Base-by-base conservation (phyloP, 2,888 invertebrate species). In the Cybosia mesomella region DNA sequence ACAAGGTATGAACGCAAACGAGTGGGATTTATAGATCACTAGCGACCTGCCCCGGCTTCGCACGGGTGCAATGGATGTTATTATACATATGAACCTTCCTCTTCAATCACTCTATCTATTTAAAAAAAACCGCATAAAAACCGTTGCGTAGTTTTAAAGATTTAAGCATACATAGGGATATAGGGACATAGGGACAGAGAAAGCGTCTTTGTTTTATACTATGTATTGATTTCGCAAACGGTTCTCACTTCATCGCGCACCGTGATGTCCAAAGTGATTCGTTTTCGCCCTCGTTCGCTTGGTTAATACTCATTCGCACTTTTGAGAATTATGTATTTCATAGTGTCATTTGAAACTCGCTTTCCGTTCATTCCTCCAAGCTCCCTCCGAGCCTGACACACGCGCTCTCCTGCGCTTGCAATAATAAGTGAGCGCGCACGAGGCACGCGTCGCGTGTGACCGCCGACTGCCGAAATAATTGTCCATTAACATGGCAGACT, bases 391-490 rank as follows among this genome's bases (percentile, higher is more conserved):
- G 66, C 73, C 81, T 71, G 84, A 77, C 89, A 61, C 55, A 88
- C 88, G 87, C 88, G 87, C 81, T 89, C 87, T 87, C 87, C 83
- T 83, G 86, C 82, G 83, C 80, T 83, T 85, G 86, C 87, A 90
- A 87, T 86, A 87, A 87, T 84, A 85, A 80, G 83, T 84, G 83
- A 79, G 87, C 89, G 88, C 89, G 92, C 92, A 90, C 92, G 91
- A 86, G 92, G 91, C 92, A 92, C 80, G 79, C 80, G 81, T 76
- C 93, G 93, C 93, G 94, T 93, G 94, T 90, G 93, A 92, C 90
- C 92, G 91, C 77, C 91, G 89, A 86, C 92, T 89, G 93, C 91
- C 93, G 91, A 93, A 93, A 94, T 94, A 93, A 94, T 94, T 93
- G 93, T 93, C 92, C 94, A 94, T 94, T 92, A 93, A 86, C 87